phyloP scores from a whole-genome alignment of 2,888 invertebrate genomes.

The Cryptosula pallasiana region DNA sequence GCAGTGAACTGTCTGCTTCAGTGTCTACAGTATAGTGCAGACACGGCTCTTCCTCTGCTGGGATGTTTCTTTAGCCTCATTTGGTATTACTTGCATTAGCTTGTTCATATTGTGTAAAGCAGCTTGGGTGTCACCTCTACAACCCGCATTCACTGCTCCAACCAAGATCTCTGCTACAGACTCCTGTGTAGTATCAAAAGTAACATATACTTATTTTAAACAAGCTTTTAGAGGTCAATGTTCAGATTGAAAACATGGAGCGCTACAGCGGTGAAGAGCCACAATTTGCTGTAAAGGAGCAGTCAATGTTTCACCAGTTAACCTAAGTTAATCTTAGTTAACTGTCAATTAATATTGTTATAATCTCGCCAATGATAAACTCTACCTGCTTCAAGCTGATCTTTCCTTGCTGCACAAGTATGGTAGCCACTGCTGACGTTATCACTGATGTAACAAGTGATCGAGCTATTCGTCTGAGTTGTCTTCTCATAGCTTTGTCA shows the following conservation, averaged over 20 bases:
- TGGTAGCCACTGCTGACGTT: constrained; percentile 2
- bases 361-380: too few relatives aligned
- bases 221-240: too few relatives aligned
- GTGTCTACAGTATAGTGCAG: not conserved
- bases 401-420: not conserved
- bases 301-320: too few relatives aligned
- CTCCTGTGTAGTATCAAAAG: not conserved
- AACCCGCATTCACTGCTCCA: not conserved
- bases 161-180: not conserved
- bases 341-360: too few relatives aligned
- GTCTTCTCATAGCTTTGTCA: not conserved
- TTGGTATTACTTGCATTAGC: not conserved
- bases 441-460: constrained; percentile 7
- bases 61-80: not conserved
- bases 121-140: constrained; percentile 8
- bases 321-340: too few relatives aligned
- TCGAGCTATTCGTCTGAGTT: constrained; percentile 11
- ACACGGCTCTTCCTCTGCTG: not conserved
- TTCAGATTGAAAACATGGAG: too few relatives aligned
- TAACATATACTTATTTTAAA: too few relatives aligned
- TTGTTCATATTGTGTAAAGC: not conserved
- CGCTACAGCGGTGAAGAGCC: too few relatives aligned
- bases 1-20: too few relatives aligned
- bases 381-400: not conserved
- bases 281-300: too few relatives aligned